Evolutionary conservation across 2,797 vertebrate genomes (phyloP).

Genomic region (Numenius phaeopus): DNA sequence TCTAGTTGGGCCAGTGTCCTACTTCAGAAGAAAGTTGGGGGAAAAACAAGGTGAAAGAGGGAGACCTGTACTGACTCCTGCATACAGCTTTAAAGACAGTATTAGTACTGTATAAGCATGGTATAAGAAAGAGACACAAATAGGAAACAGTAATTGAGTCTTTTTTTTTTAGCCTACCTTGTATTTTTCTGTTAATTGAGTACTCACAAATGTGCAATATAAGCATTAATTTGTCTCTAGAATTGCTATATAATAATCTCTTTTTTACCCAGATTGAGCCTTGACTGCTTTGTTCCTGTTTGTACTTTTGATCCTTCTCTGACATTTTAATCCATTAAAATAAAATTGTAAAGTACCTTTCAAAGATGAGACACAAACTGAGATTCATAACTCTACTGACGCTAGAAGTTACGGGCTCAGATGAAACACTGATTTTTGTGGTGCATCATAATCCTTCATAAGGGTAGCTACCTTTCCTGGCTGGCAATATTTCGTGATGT

Average conservation of each 20-base stretch:
- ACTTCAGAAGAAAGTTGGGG: background rate
- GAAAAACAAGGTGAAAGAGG: background rate
- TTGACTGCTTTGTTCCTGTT: background rate
- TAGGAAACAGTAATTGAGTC: background rate
- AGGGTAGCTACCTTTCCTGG: background rate
- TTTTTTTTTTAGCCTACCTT: background rate
- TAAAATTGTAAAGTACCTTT: background rate
- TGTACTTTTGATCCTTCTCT: background rate
- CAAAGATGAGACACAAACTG: background rate
- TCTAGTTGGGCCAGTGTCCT: background rate
- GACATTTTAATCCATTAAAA: background rate
- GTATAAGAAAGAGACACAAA: background rate
- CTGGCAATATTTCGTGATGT: background rate
- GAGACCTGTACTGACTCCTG: background rate
- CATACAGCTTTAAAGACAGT: background rate
- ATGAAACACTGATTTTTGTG: background rate
- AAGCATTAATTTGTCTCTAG: background rate
- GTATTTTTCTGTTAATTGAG: background rate
- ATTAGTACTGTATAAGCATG: background rate
- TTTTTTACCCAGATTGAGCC: background rate
- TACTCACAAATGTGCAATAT: background rate
- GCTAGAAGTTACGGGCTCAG: background rate
- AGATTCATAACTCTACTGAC: background rate
- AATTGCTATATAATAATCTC: background rate
- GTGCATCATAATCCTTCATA: background rate